Evolutionary conservation across 35 echinoderm and acorn worm species (phyloP), one percentile per base, ranked within the genome.

Genomic region (Lytechinus variegatus): DNA sequence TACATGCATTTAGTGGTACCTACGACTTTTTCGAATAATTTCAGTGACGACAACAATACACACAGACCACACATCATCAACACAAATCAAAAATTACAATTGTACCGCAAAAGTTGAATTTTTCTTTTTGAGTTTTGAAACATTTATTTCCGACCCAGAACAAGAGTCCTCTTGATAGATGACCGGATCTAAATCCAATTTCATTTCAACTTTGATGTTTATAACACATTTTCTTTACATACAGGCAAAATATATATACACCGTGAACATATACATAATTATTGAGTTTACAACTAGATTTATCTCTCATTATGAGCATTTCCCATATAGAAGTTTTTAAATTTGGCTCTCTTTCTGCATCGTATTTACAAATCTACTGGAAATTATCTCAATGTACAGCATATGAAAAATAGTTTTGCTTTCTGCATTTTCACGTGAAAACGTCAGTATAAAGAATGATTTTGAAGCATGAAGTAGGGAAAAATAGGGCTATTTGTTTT

Each of bases 161-260:
- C 66, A 79, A 79, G 61, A 72, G n/a, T 24, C n/a, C n/a, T 79
- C 19, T 79, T 24, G 66, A 24, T 16, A 79, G 66, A 44, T 44
- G 33, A 79, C 66, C 66, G n/a, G n/a, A 79, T 79, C 66, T 79
- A 79, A 79, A 79, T 79, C 66, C 12, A 79, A 27, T 79, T 90
- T 90, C 52, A 90, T 14, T 90, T 54, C 88, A 90, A 90, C 88
- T 90, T 90, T 90, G 88, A 90, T 90, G 88, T 90, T 90, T 21
- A 54, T 90, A 90, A 90, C 88, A 90, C 88, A 89, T 89, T 90
- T 52, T 90, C 88, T 90, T 79, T 90, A 90, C 88, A 90, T 52
- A 90, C 28, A 44, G 52, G 88, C 29, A 44, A 90, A 90, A 90
- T 90, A 90, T 90, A 90, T 90, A 90, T 90, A 90, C 88, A 90